A percentile compares a stretch with the other conserved stretches of the same genome.
These are phyloP conservation scores for Tenthredo mesomela DNA, from an alignment of 2,888 invertebrate genomes.

Conservation along the genomic window DNA sequence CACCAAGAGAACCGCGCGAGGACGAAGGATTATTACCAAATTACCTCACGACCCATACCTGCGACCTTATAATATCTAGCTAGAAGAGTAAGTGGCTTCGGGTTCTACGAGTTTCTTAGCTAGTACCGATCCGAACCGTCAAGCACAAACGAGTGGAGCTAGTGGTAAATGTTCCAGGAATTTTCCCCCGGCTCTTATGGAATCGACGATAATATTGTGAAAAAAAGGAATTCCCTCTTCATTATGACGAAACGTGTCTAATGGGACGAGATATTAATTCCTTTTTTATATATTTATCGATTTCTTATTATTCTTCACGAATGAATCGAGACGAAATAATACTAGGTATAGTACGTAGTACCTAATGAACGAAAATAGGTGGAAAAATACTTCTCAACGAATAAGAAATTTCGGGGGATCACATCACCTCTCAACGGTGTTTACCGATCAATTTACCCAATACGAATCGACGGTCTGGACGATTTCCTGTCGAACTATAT, in stretches of 20 bases:
- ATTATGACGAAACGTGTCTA: constrained; percentile 6
- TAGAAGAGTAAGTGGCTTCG: neutral
- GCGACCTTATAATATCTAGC: neutral
- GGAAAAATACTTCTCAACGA: neutral
- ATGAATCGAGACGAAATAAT: too few species aligned
- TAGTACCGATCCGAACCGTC: neutral
- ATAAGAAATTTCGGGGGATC: neutral
- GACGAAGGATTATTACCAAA: constrained; percentile 24
- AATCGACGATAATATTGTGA: neutral
- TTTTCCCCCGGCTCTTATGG: neutral
- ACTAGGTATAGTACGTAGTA: too few species aligned
- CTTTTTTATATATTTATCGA: neutral
- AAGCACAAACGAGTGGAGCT: neutral
- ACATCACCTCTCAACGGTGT: neutral
- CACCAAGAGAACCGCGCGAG: neutral
- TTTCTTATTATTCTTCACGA: too few species aligned
- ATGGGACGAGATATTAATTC: neutral
- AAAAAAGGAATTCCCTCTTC: neutral
- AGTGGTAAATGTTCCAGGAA: neutral
- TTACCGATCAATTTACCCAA: constrained; percentile 18
- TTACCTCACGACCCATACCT: neutral
- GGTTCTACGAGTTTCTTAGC: neutral
- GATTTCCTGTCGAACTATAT: constrained; percentile 15
- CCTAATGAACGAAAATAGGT: too few species aligned
- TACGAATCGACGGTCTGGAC: constrained; percentile 3